Evolutionary conservation across 2,113 vertebrate genomes (phyloP).

Genomic region (Falcunculus frontatus): DNA sequence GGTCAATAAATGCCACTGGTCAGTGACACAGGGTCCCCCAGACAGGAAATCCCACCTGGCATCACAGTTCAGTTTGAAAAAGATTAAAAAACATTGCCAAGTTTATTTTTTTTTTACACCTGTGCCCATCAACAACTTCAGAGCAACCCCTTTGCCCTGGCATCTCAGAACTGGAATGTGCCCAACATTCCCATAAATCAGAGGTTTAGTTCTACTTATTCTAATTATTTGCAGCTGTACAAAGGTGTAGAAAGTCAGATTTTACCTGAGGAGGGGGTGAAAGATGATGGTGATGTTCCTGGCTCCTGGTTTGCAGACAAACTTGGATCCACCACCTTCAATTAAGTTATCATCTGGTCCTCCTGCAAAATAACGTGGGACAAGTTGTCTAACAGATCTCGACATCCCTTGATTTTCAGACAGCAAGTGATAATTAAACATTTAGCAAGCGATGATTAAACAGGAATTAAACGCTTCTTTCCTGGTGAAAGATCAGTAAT

Average conservation of each 20-base stretch:
- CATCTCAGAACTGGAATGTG: not conserved
- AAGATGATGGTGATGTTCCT: constrained; percentile 98
- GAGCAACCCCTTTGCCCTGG: not conserved
- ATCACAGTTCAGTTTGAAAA: not conserved
- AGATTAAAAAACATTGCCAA: not conserved
- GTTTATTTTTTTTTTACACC: not conserved
- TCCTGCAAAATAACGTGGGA: constrained; percentile 69
- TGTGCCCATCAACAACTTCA: not conserved
- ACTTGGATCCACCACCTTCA: constrained; percentile 95
- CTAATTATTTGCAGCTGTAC: not conserved
- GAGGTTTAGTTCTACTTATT: not conserved
- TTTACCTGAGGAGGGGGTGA: constrained; percentile 92
- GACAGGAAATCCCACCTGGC: not conserved
- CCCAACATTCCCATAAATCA: not conserved
- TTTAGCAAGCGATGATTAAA: not conserved
- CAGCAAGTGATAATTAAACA: not conserved
- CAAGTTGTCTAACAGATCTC: not conserved
- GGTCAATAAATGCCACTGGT: not conserved
- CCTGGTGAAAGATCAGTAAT: not conserved
- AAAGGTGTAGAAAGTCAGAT: not conserved
- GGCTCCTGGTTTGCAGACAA: constrained; percentile 96
- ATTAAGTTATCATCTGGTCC: constrained; percentile 97
- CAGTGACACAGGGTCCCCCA: not conserved
- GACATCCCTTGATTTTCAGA: not conserved
- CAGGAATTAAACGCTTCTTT: not conserved